phyloP scores from a whole-genome alignment of 2,888 invertebrate genomes.

The Cryptus armator region DNA sequence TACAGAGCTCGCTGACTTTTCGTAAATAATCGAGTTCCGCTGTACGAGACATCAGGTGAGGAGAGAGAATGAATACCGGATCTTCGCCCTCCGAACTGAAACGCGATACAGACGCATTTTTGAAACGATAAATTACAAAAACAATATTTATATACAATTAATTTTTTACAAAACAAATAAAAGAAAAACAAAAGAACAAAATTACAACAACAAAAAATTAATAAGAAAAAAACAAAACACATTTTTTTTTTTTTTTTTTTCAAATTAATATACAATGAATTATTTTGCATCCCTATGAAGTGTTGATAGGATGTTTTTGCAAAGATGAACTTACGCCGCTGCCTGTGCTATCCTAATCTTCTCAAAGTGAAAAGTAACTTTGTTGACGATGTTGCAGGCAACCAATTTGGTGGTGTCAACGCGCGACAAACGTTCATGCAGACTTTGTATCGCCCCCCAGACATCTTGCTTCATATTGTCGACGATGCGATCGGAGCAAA shows the following conservation, averaged over 20 bases:
- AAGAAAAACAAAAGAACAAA: too few relatives aligned
- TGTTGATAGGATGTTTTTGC: too few relatives aligned
- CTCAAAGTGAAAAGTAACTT: constrained; percentile 94
- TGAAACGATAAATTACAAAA: too few relatives aligned
- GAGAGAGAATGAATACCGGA: constrained; percentile 91
- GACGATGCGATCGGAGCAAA: constrained; percentile 88
- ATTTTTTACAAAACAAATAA: too few relatives aligned
- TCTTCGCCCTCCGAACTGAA: constrained; percentile 82
- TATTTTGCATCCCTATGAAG: too few relatives aligned
- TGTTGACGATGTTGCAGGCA: constrained; percentile 93
- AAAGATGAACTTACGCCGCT: constrained; percentile 89
- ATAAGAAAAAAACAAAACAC: too few relatives aligned
- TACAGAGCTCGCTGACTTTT: constrained; percentile 92
- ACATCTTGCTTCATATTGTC: constrained; percentile 92
- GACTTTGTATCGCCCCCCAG: constrained; percentile 92
- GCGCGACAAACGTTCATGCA: constrained; percentile 90
- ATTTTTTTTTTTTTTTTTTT: too few relatives aligned
- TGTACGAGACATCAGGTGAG: constrained; percentile 91
- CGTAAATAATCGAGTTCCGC: constrained; percentile 93
- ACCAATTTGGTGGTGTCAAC: constrained; percentile 94
- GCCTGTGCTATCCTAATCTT: constrained; percentile 92
- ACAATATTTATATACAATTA: too few relatives aligned
- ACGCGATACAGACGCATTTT: constrained; percentile 33
- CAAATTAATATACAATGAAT: too few relatives aligned
- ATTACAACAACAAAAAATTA: too few relatives aligned